These are phyloP conservation scores for Bagarius yarrelli DNA, from an alignment of 2,113 vertebrate genomes.

Conservation along the genomic window DNA sequence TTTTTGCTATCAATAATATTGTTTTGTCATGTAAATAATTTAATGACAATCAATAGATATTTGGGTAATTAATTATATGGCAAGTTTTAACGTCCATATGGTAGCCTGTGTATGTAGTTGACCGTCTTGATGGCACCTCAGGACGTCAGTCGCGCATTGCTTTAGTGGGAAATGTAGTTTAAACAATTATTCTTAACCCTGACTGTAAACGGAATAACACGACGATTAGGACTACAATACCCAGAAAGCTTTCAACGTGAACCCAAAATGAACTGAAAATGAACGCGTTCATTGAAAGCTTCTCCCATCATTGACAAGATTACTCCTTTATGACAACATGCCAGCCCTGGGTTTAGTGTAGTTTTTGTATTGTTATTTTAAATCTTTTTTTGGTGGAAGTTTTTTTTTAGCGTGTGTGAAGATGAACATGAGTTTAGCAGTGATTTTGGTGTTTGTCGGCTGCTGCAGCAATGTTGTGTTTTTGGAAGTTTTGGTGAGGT, in stretches of 20 bases:
- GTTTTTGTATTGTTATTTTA: not conserved
- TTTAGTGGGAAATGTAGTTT: slow-evolving; percentile 34
- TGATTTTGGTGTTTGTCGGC: slow-evolving; percentile 68
- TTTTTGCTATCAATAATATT: not conserved
- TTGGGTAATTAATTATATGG: not conserved
- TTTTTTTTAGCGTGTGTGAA: not conserved
- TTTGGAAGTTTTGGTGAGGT: slow-evolving; percentile 74
- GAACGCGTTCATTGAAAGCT: slow-evolving; percentile 41
- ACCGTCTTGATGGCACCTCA: not conserved
- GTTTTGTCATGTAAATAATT: not conserved
- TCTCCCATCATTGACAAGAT: not conserved
- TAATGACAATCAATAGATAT: not conserved
- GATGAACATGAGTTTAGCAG: slow-evolving; percentile 65
- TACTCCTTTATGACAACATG: slow-evolving; percentile 20
- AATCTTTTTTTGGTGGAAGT: not conserved
- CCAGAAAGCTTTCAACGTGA: slow-evolving; percentile 33
- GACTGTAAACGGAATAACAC: not conserved
- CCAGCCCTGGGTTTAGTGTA: not conserved
- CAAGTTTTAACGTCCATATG: not conserved
- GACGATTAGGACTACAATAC: slow-evolving; percentile 55
- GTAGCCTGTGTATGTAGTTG: not conserved
- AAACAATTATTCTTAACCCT: too few relatives aligned
- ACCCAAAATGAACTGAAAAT: slow-evolving; percentile 34
- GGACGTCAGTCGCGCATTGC: too few relatives aligned
- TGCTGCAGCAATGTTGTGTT: slow-evolving; percentile 75